phyloP scores from a whole-genome alignment of 1,140 invertebrate genomes.

The Pectinophora gossypiella region DNA sequence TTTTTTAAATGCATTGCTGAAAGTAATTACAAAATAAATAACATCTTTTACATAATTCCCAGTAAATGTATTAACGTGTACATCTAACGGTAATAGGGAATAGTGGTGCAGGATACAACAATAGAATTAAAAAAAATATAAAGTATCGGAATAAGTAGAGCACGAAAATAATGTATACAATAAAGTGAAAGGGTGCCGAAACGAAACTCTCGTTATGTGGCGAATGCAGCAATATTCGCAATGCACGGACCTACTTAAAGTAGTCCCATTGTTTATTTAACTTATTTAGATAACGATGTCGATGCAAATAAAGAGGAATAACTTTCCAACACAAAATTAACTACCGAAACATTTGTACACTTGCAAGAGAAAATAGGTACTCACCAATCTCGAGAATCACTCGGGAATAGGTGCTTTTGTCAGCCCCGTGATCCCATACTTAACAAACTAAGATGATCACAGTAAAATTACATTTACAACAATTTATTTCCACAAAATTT shows the following conservation, averaged over 20 bases:
- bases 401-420: conserved; percentile 12
- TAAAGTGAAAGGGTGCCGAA: conserved; percentile 67
- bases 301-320: too few species aligned
- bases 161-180: conserved; percentile 64
- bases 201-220: conserved; percentile 26
- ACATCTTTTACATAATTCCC: too few species aligned
- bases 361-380: conserved; percentile 3
- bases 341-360: conserved; percentile 2
- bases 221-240: conserved; percentile 9
- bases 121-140: conserved; percentile 18
- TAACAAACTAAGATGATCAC: conserved; percentile 21
- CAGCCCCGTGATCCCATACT: conserved; percentile 47
- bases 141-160: conserved; percentile 59
- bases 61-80: not conserved
- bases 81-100: conserved; percentile 1
- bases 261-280: too few species aligned
- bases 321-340: conserved; percentile 10
- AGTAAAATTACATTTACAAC: conserved; percentile 33
- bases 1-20: not conserved
- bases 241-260: not conserved
- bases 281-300: too few species aligned
- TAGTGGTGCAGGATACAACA: conserved; percentile 2
- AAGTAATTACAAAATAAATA: too few species aligned
- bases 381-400: conserved; percentile 10
- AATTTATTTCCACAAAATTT: conserved; percentile 41